Conservation (phyloP, 2,113 vertebrate genomes). For the Ovibos moschatus region DNA sequence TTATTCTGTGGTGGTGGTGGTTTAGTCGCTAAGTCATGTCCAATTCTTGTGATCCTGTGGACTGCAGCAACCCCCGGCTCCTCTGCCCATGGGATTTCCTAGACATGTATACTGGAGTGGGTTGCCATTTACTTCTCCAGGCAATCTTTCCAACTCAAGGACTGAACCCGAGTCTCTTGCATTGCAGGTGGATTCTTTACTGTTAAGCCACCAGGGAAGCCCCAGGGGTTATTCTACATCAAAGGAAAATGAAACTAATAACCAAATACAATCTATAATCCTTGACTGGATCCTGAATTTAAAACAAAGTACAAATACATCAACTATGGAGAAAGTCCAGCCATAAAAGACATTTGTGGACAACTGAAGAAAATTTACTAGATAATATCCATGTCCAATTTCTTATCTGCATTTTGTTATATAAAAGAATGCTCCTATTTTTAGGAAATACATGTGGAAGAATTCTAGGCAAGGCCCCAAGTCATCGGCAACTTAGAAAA, state of each 20-base stretch:
- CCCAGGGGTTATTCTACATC: background rate
- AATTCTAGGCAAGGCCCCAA: background rate
- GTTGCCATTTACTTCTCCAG: background rate
- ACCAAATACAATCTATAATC: background rate
- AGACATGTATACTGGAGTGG: background rate
- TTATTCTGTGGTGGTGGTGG: background rate
- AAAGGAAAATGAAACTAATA: constrained; percentile 19
- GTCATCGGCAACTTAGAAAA: background rate
- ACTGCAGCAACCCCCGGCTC: background rate
- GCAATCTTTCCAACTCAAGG: background rate
- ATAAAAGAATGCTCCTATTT: background rate
- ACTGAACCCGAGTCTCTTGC: background rate
- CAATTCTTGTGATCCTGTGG: background rate
- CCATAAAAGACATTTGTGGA: background rate
- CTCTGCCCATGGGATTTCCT: background rate
- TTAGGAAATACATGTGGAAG: constrained; percentile 6
- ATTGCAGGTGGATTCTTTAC: background rate
- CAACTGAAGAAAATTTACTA: background rate
- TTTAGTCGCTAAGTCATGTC: background rate
- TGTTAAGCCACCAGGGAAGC: background rate
- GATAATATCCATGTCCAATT: background rate
- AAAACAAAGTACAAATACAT: background rate
- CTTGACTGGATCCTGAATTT: background rate
- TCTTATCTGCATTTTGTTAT: background rate
- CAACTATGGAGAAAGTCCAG: background rate